Evolutionary conservation across 2,113 vertebrate species (phyloP).

Genomic region (Myocastor coypus): DNA sequence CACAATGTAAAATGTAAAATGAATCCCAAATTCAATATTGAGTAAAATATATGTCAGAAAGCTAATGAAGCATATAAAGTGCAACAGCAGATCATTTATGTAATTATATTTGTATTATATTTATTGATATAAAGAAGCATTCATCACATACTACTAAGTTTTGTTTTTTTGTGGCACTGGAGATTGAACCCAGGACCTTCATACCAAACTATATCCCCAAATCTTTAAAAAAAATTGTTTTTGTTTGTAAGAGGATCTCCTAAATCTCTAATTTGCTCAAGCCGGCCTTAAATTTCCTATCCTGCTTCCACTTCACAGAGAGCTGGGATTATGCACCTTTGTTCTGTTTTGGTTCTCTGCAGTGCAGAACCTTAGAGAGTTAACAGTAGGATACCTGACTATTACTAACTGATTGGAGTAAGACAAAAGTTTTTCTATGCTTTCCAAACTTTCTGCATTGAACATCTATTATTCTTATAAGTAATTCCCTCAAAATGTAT

Average conservation of each 20-base stretch:
- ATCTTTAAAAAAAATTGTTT: not conserved
- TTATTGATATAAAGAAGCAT: constrained; percentile 16
- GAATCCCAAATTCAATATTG: not conserved
- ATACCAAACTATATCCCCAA: not conserved
- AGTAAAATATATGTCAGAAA: not conserved
- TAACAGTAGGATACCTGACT: not conserved
- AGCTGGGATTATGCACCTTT: not conserved
- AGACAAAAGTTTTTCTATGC: not conserved
- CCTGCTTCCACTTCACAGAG: not conserved
- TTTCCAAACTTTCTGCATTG: constrained; percentile 13
- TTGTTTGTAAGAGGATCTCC: not conserved
- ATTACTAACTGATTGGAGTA: not conserved
- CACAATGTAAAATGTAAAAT: not conserved
- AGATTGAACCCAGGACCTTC: not conserved
- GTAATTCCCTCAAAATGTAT: constrained; percentile 18
- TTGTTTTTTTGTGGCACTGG: not conserved
- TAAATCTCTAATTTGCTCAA: not conserved
- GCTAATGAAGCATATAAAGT: constrained; percentile 33
- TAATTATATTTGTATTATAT: not conserved
- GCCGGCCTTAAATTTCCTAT: not conserved
- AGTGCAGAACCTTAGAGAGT: not conserved
- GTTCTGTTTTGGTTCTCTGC: not conserved
- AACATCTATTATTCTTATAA: constrained; percentile 41
- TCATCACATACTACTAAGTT: not conserved
- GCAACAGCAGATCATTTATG: not conserved